Evolutionary conservation across 2,888 invertebrate species (phyloP), one percentile per base, ranked within the genome.

Genomic region (Torymus tubicola): DNA sequence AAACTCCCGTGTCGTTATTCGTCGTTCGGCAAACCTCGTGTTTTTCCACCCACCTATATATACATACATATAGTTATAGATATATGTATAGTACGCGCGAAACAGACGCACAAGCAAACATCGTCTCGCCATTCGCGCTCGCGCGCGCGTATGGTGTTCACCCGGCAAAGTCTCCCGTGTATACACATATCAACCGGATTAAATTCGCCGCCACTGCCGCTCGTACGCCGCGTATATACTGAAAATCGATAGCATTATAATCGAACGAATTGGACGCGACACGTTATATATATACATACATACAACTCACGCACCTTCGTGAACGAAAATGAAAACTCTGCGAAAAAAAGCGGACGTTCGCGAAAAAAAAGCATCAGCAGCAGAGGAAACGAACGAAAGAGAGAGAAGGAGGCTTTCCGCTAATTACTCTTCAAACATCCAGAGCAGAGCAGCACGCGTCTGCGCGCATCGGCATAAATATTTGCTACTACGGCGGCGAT

Each of bases 221-320:
- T 21, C n/a, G n/a, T n/a, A n/a, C n/a, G n/a, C 31, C 31, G 31
- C 4, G 2, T 3, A 8, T 8, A 3, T 8, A 31, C 31, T 31
- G 31, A 69, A 73, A 79, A 79, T 79, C 79, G 74, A 79, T 79
- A 79, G 69, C 31, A 74, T 79, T 79, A 78, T 78, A 71, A 86
- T 83, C 85, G 83, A 81, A 77, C 80, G 65, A 55, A 21, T 61
- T 8, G 16, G 42, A 61, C 24, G n/a, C 50, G 57, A n/a, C 31
- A 2, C 16, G 55, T 8, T 24, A 1, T 10, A 14, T 50, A 1
- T 1, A 24, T 10, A 31, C n/a, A 65, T 65, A 18, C n/a, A 65
- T 13, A 31, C 42, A 3, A 8, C 8, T 0, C 8, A 2, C 31
- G 31, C 31, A 31, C 31, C 31, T 31, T 31, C 31, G 31, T 5